Base-by-base conservation (phyloP, 2,888 invertebrate genomes). In the Lycia hirtaria region DNA sequence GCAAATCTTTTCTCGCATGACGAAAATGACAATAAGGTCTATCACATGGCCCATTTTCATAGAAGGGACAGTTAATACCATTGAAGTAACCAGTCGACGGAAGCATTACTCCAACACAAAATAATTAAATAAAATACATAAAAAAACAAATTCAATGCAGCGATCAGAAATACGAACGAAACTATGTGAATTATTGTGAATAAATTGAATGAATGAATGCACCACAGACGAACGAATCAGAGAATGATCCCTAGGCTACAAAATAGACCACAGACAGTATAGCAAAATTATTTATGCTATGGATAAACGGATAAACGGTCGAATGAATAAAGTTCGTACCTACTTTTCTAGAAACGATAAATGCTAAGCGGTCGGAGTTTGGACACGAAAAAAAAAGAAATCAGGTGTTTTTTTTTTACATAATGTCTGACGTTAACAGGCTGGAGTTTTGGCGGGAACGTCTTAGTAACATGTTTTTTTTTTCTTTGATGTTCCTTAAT, bases 1-100 rank as follows among this genome's bases (percentile, higher is more conserved):
- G 83, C 60, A 76, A 73, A 92, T 96, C 96, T 92, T 94, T 95
- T 76, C 94, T 95, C 68, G 94, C 93, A 87, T 98, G 98, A 78
- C 96, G 95, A 85, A 96, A 98, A 89, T 98, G 98, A 89, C 98
- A 98, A 87, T 98, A 97, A 17, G 98, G 97, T 74, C 98, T 93
- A 69, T 96, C 96, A 88, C 98, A 98, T 47, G 94, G 88, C 61
- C 95, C 96, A 79, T 93, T 94, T 75, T 96, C 94, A 82, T 94
- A 97, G 89, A 96, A 98, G 19, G 98, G 98, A 83, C 98, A 98
- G 72, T 94, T 94, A 65, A 97, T 94, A 73, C 95, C 94, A 88
- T 96, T 96, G 80, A 98, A 98, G 82, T 96, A 96, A 64, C 98
- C 98, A 69, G 96, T 96, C 56, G 97, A 96, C 33, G 98, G 97